phyloP scores from a whole-genome alignment of 1,140 invertebrate genomes.

The Zaprionus tsacasi region DNA sequence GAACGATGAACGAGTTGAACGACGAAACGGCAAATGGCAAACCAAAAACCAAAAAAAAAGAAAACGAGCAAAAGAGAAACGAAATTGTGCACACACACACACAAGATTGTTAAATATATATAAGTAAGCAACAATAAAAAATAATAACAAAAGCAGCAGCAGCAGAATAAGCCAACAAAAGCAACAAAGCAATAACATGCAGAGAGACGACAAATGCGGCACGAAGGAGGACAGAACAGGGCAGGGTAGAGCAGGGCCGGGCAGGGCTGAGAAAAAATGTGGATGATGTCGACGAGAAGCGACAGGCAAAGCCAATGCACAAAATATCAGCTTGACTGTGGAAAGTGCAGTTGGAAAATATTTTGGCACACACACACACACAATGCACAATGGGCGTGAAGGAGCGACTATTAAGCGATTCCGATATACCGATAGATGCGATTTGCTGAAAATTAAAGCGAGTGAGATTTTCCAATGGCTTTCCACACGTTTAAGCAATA shows the following conservation, averaged over 20 bases:
- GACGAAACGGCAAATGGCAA: conserved; percentile 42
- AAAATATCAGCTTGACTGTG: conserved; percentile 49
- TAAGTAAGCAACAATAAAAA: conserved; percentile 32
- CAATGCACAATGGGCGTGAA: conserved; percentile 36
- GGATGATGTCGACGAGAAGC: conserved; percentile 36
- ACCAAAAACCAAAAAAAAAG: conserved; percentile 37
- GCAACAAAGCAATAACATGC: conserved; percentile 36
- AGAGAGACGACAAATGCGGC: conserved; percentile 32
- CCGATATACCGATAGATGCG: conserved; percentile 11
- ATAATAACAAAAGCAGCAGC: conserved; percentile 25
- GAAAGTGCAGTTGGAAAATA: conserved; percentile 33
- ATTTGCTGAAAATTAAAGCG: conserved; percentile 18
- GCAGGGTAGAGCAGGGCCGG: neutral
- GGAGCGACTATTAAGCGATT: conserved; percentile 23
- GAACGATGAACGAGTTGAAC: neutral
- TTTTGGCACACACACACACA: conserved; percentile 30
- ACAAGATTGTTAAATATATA: conserved; percentile 47
- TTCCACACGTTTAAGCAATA: conserved; percentile 16
- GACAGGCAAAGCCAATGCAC: conserved; percentile 71
- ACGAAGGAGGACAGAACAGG: neutral
- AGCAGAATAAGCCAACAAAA: conserved; percentile 31
- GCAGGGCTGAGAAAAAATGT: neutral
- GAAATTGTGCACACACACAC: conserved; percentile 44
- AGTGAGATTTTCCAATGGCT: conserved; percentile 17
- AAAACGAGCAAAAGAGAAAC: conserved; percentile 23